These are phyloP conservation scores for Asteroscopus sphinx DNA, from an alignment of 2,888 invertebrate genomes.

Conservation along the genomic window DNA sequence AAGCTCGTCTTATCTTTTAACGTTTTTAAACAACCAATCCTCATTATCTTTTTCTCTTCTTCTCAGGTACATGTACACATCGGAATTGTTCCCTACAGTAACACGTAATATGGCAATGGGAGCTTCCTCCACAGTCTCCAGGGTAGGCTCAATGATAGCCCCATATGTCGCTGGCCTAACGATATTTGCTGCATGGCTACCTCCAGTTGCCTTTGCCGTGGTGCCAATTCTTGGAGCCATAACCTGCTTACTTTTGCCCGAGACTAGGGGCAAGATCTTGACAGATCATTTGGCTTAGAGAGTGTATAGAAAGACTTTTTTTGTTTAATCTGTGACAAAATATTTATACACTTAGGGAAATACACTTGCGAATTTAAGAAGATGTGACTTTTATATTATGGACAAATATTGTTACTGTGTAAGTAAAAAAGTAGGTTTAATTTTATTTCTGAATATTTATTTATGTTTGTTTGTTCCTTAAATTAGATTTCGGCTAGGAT, in stretches of 20 bases:
- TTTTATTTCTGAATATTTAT: not conserved
- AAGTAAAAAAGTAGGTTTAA: no score
- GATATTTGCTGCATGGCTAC: constrained; percentile 56
- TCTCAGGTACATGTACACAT: constrained; percentile 76
- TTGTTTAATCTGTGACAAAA: no score
- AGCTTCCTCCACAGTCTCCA: constrained; percentile 89
- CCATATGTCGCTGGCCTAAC: constrained; percentile 86
- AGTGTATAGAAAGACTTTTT: not conserved
- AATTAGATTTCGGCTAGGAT: not conserved
- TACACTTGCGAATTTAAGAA: no score
- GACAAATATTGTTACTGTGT: no score
- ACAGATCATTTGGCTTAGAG: constrained; percentile 53
- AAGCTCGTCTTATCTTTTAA: no score
- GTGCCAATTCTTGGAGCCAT: constrained; percentile 60
- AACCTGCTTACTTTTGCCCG: constrained; percentile 59
- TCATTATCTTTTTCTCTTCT: not conserved
- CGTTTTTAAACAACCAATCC: no score
- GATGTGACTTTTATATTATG: no score
- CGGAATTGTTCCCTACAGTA: constrained; percentile 91
- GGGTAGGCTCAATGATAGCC: constrained; percentile 90
- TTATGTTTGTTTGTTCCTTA: constrained; percentile 5
- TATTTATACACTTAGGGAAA: no score
- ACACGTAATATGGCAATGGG: constrained; percentile 90
- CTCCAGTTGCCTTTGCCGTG: constrained; percentile 61
- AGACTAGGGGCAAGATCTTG: constrained; percentile 63